Evolutionary conservation across 2,113 vertebrate genomes (phyloP).

Genomic region (Lepus americanus): DNA sequence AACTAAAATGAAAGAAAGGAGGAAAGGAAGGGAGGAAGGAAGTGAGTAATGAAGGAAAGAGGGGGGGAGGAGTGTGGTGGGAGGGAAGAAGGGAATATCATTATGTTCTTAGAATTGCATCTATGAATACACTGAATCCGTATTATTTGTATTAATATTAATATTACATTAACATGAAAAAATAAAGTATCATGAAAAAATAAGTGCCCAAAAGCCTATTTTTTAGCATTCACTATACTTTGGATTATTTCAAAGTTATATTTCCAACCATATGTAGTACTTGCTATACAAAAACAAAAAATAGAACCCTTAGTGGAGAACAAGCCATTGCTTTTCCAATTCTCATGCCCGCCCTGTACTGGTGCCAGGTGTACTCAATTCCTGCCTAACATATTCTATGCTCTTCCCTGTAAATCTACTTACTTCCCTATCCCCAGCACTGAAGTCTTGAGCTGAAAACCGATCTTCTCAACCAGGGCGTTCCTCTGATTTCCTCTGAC

Average conservation of each 20-base stretch:
- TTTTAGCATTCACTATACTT: not conserved
- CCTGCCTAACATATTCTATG: not conserved
- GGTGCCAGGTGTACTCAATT: not conserved
- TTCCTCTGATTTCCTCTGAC: not conserved
- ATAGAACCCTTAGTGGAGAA: not conserved
- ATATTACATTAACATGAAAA: too few species aligned
- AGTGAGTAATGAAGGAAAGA: too few species aligned
- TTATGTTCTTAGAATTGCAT: too few species aligned
- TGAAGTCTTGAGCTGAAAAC: not conserved
- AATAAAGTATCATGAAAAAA: too few species aligned
- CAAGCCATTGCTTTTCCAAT: not conserved
- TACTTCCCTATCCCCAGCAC: not conserved
- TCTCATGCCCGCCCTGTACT: not conserved
- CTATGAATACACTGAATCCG: too few species aligned
- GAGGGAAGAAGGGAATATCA: too few species aligned
- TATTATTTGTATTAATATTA: too few species aligned
- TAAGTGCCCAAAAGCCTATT: not conserved
- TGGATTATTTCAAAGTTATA: not conserved
- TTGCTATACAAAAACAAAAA: conserved; percentile 8
- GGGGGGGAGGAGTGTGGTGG: too few species aligned
- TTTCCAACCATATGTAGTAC: not conserved
- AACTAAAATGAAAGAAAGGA: too few species aligned
- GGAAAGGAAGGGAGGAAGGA: too few species aligned
- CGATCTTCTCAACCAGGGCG: not conserved
- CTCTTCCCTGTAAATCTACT: not conserved